phyloP scores from a whole-genome alignment of 2,113 vertebrate genomes.

The Baryphthengus martii region DNA sequence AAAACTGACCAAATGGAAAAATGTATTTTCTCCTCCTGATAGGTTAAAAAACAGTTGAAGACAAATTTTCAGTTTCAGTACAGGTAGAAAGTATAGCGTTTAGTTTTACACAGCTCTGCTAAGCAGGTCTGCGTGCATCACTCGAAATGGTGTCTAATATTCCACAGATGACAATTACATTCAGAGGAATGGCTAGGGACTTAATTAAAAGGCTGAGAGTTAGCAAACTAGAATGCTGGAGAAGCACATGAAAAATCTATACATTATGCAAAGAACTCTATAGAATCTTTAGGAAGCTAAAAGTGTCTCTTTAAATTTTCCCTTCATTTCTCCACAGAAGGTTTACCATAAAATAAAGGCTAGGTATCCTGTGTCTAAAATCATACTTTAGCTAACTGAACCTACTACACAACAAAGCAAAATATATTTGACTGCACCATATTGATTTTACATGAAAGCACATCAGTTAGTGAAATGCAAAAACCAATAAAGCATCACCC shows the following conservation, averaged over 20 bases:
- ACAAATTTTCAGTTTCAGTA: constrained; percentile 58
- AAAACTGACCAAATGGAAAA: constrained; percentile 64
- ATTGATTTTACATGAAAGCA: constrained; percentile 77
- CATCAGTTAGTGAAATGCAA: constrained; percentile 75
- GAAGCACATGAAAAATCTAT: constrained; percentile 70
- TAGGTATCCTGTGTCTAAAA: constrained; percentile 46
- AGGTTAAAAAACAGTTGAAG: constrained; percentile 18
- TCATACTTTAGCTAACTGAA: constrained; percentile 45
- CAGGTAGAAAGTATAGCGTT: constrained; percentile 42
- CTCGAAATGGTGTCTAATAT: constrained; percentile 68
- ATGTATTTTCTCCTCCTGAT: constrained; percentile 44
- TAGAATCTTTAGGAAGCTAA: constrained; percentile 63
- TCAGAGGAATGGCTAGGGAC: constrained; percentile 71
- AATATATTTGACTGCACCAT: constrained; percentile 65
- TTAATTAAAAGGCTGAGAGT: constrained; percentile 76
- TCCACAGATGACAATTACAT: constrained; percentile 73
- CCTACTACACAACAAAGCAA: constrained; percentile 57
- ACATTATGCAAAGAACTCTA: constrained; percentile 56
- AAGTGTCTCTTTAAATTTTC: constrained; percentile 52
- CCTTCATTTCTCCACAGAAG: constrained; percentile 40
- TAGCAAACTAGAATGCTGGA: constrained; percentile 62
- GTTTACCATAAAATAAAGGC: constrained; percentile 52
- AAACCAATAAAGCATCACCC: constrained; percentile 73
- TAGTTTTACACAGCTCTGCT: constrained; percentile 55
- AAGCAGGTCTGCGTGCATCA: constrained; percentile 50